Conservation (phyloP, 1,140 invertebrate species). For the Druon quercuslanigerum region DNA sequence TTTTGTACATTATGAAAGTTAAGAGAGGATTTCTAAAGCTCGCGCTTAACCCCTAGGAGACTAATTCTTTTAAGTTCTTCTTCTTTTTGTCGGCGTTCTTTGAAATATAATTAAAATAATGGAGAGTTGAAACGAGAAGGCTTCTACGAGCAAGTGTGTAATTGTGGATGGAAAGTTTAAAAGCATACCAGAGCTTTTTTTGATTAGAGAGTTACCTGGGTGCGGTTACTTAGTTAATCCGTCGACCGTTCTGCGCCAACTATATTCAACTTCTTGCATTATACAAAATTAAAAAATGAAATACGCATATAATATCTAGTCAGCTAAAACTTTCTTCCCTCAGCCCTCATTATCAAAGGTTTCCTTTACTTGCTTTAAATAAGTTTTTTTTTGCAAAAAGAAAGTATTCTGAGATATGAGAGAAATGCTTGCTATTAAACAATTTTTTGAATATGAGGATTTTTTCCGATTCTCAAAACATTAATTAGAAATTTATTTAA, state of each 20-base stretch:
- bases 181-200: conserved; percentile 11
- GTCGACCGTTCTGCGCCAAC: neutral
- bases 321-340: neutral
- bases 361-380: neutral
- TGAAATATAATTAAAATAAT: conserved; percentile 28
- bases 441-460: too few species aligned
- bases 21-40: too few species aligned
- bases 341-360: neutral
- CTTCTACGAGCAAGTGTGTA: neutral
- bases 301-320: neutral
- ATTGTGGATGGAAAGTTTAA: conserved; percentile 15
- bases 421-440: too few species aligned
- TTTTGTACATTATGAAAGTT: too few species aligned
- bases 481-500: too few species aligned
- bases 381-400: too few species aligned
- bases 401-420: too few species aligned
- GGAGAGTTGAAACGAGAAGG: neutral
- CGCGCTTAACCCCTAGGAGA: neutral
- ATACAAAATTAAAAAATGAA: neutral
- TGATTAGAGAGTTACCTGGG: conserved; percentile 13
- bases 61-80: conserved; percentile 12
- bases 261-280: neutral
- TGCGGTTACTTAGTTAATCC: conserved; percentile 25
- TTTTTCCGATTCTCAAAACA: too few species aligned
- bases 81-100: conserved; percentile 7